Conservation (phyloP, 2,113 vertebrate genomes). For the Mesembrinibis cayennensis region DNA sequence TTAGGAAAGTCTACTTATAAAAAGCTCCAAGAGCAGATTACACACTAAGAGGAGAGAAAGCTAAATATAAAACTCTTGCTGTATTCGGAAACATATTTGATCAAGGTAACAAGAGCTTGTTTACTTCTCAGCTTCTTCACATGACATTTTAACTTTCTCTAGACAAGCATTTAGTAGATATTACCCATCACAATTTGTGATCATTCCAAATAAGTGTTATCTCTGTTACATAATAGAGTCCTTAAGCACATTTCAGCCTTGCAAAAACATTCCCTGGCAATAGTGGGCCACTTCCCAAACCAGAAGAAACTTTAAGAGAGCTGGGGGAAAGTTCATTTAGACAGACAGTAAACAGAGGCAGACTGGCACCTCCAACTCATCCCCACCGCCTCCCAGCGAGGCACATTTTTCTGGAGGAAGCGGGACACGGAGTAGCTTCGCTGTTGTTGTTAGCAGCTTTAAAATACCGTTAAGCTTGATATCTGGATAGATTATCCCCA, state of each 20-base stretch:
- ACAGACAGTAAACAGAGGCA: constrained; percentile 18
- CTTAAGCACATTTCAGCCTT: constrained; percentile 27
- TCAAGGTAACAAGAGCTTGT: constrained; percentile 64
- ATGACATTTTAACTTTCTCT: constrained; percentile 51
- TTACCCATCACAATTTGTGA: constrained; percentile 4
- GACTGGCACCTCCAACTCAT: background rate
- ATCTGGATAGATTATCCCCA: background rate
- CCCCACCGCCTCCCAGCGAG: background rate
- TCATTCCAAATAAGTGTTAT: constrained; percentile 9
- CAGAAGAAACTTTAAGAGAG: background rate
- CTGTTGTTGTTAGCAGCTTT: background rate
- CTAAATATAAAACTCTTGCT: constrained; percentile 64
- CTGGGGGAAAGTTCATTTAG: constrained; percentile 25
- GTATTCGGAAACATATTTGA: constrained; percentile 16
- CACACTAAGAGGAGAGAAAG: constrained; percentile 50
- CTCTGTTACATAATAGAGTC: constrained; percentile 51
- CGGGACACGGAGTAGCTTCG: background rate
- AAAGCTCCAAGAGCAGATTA: constrained; percentile 68
- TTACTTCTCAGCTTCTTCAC: constrained; percentile 46
- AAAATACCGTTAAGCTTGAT: background rate
- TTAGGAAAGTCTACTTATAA: constrained; percentile 60
- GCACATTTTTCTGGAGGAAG: background rate
- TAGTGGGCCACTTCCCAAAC: background rate
- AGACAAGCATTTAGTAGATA: background rate
- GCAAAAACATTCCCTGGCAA: constrained; percentile 57